Base-by-base conservation (phyloP, 2,797 vertebrate genomes). In the Sebastes ruberrimus region DNA sequence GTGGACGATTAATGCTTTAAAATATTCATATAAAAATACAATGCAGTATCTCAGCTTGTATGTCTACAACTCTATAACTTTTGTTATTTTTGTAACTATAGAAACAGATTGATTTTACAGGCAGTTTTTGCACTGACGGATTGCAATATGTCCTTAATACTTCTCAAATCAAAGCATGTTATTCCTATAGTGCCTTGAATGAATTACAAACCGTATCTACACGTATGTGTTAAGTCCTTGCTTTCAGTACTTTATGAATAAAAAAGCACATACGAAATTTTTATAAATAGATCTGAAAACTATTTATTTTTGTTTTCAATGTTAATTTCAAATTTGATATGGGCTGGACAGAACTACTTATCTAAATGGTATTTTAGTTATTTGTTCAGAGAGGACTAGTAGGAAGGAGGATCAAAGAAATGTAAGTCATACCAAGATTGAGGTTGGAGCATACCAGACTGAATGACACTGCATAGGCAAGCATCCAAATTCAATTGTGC, bases 351-450 rank as follows among this genome's bases (percentile, higher is more conserved):
- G 13, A 13, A 20, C 16, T 35, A 9, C 6, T 0, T 1, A 2
- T 53, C 5, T 25, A 11, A 7, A n/a, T 42, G 27, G 6, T 32
- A 9, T 66, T 32, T 32, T 32, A 30, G 16, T 11, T 7, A 59
- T 16, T 59, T 59, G 2, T 35, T 35, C 35, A 35, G 35, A 35
- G 35, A 35, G 7, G 27, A 10, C 7, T 28, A 4, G 1, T 10
- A 57, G 6, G 11, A 16, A 57, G 23, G 6, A 27, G 23, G 6
- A 53, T 0, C 35, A 35, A 35, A 1, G 35, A 35, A 35, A 35
- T 13, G 35, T 0, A 35, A 53, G 49, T n/a, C 7, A 53, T 53
- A 53, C n/a, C 2, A 0, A n/a, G 49, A 22, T n/a, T 49, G 49
- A n/a, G 18, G 18, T 53, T 53, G 0, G 49, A 53, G 49, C 20